Base-by-base conservation (phyloP, 2,113 vertebrate genomes). In the Dicentrarchus labrax region DNA sequence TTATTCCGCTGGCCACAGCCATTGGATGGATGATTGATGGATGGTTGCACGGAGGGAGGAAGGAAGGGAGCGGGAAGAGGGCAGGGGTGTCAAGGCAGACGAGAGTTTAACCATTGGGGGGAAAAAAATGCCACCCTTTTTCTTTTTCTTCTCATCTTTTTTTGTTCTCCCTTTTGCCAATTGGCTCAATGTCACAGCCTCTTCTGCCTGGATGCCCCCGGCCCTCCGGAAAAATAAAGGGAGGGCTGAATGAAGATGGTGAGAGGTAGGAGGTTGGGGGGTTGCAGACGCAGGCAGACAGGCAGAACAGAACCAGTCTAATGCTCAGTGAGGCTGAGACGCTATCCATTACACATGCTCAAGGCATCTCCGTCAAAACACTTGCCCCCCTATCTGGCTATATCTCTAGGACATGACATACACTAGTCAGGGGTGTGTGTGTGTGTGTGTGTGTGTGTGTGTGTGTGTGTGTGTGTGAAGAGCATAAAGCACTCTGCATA, bases 291-390 rank as follows among this genome's bases (percentile, higher is more conserved):
- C 22, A 41, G 71, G 48, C 77, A 89, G 79, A 82, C 66, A 71
- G 47, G 80, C 87, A 83, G 80, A 83, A 66, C 70, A 79, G 73
- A 82, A 84, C 78, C 75, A 83, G 86, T 65, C 80, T 86, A 73
- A 88, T 91, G 89, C 85, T 91, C 84, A 86, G 45, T 82, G 90
- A 90, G 78, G 74, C 84, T 67, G 72, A 85, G 80, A 70, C 4
- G 6, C 80, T 85, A 72, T 93, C 89, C 62, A 72, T 93, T 92
- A 89, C 88, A 87, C 65, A 80, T 80, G 89, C 91, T 78, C 53
- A 56, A 84, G 89, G 92, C 88, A 54, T 57, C 78, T 79, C 74
- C 61, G 30, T 83, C 86, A 76, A 70, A 72, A 70, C 78, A 66
- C 84, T 82, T 51, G 22, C 72, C 56, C 64, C 30, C 36, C 72